Conservation (phyloP, 2,797 vertebrate species). For the Nannoperca obscura region DNA sequence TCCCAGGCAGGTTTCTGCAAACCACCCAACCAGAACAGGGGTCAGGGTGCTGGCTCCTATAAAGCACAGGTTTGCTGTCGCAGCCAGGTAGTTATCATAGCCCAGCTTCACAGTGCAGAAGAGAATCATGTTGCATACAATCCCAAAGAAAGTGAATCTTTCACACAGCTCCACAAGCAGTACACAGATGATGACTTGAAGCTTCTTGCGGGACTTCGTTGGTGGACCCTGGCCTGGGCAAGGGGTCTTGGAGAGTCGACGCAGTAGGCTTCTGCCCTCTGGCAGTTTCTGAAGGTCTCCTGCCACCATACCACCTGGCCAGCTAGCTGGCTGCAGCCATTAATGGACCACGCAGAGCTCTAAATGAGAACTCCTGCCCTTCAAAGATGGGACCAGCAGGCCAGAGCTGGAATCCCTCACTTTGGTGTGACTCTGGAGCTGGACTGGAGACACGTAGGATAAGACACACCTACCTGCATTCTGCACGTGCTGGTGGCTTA, state of each 20-base stretch:
- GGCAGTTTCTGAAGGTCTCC: slow-evolving; percentile 51
- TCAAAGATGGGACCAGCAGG: slow-evolving; percentile 28
- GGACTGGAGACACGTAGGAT: slow-evolving; percentile 53
- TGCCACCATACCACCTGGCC: slow-evolving; percentile 73
- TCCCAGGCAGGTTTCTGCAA: slow-evolving; percentile 87
- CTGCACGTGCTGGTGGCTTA: slow-evolving; percentile 56
- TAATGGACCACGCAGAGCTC: slow-evolving; percentile 5
- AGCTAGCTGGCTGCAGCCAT: slow-evolving; percentile 32
- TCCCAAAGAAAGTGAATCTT: slow-evolving; percentile 93
- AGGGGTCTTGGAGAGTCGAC: slow-evolving; percentile 41
- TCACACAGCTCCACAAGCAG: slow-evolving; percentile 93
- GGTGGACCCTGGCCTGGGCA: slow-evolving; percentile 29
- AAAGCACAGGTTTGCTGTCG: slow-evolving; percentile 91
- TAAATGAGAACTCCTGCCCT: slow-evolving; percentile 19
- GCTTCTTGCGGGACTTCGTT: slow-evolving; percentile 81
- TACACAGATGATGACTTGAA: slow-evolving; percentile 88
- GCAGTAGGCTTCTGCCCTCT: slow-evolving; percentile 43
- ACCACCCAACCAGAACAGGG: slow-evolving; percentile 88
- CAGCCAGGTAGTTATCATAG: slow-evolving; percentile 89
- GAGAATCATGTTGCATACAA: slow-evolving; percentile 94
- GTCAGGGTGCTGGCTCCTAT: slow-evolving; percentile 88
- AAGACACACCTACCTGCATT: slow-evolving; percentile 41
- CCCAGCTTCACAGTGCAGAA: slow-evolving; percentile 92
- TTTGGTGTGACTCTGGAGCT: slow-evolving; percentile 71
- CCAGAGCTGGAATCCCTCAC: slow-evolving; percentile 86